phyloP scores from a whole-genome alignment of 2,888 invertebrate genomes.

The Incurvaria masculella region DNA sequence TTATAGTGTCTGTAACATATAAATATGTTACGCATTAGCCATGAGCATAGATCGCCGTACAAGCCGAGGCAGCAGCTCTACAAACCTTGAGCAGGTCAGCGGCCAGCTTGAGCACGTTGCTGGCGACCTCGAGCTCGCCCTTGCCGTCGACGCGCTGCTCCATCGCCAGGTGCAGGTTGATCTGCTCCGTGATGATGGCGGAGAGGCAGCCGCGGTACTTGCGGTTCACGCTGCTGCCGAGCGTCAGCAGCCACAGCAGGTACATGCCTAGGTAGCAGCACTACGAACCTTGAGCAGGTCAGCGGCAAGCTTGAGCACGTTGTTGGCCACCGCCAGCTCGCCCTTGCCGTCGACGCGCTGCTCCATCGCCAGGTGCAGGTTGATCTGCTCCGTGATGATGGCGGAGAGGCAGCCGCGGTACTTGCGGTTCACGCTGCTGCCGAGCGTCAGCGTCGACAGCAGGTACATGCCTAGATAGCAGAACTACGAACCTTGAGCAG shows the following conservation, averaged over 20 bases:
- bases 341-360: constrained; percentile 97
- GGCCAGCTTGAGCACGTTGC: constrained; percentile 92
- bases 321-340: constrained; percentile 92
- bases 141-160: constrained; percentile 97
- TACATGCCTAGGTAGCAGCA: constrained; percentile 85
- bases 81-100: constrained; percentile 87
- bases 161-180: constrained; percentile 77
- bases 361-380: constrained; percentile 69
- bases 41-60: no score
- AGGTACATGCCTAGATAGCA: constrained; percentile 86
- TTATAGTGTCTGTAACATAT: no score
- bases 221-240: constrained; percentile 76
- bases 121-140: constrained; percentile 92
- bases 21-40: no score
- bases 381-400: constrained; percentile 39
- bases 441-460: constrained; percentile 86
- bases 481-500: constrained; percentile 85
- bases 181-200: constrained; percentile 93
- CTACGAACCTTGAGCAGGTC: constrained; percentile 91
- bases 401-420: constrained; percentile 95
- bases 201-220: constrained; percentile 96
- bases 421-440: constrained; percentile 86
- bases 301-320: constrained; percentile 91
- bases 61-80: no score
- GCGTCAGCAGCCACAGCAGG: constrained; percentile 85